phyloP scores from a whole-genome alignment of 2,888 invertebrate species.

The Esperia sulphurella region DNA sequence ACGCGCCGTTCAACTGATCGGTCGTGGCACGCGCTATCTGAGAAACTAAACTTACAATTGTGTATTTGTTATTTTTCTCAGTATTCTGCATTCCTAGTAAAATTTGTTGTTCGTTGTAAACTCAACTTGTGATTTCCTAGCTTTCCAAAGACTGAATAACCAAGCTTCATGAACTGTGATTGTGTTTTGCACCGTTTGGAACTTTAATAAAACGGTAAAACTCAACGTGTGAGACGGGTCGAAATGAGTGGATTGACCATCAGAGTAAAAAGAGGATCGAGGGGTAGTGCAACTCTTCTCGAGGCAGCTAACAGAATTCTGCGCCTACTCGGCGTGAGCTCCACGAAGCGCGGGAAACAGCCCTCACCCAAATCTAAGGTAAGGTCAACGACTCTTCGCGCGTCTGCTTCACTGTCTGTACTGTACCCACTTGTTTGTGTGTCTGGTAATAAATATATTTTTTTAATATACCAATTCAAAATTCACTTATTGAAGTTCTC shows the following conservation, averaged over 20 bases:
- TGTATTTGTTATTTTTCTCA: conserved; percentile 41
- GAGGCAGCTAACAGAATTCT: conserved; percentile 78
- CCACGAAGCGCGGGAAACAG: conserved; percentile 78
- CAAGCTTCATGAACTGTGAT: conserved; percentile 64
- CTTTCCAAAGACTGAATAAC: conserved; percentile 23
- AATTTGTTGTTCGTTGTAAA: conserved; percentile 18
- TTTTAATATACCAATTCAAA: neutral
- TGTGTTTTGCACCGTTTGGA: conserved; percentile 59
- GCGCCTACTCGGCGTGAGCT: conserved; percentile 73
- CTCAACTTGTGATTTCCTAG: conserved; percentile 25
- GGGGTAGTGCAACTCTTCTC: conserved; percentile 76
- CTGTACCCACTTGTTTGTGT: conserved; percentile 38
- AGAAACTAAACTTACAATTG: conserved; percentile 36
- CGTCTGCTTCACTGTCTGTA: conserved; percentile 37
- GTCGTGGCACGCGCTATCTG: conserved; percentile 42
- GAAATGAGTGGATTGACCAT: conserved; percentile 79
- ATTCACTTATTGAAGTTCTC: neutral
- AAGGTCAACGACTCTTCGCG: conserved; percentile 63
- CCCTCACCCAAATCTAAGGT: conserved; percentile 76
- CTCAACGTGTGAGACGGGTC: conserved; percentile 60
- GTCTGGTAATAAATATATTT: conserved; percentile 16
- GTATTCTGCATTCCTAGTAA: conserved; percentile 47
- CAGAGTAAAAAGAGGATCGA: conserved; percentile 77
- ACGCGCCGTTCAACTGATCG: conserved; percentile 53
- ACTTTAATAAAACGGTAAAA: conserved; percentile 59